phyloP scores from a whole-genome alignment of 2,888 invertebrate species.

The Crossocerus cetratus region DNA sequence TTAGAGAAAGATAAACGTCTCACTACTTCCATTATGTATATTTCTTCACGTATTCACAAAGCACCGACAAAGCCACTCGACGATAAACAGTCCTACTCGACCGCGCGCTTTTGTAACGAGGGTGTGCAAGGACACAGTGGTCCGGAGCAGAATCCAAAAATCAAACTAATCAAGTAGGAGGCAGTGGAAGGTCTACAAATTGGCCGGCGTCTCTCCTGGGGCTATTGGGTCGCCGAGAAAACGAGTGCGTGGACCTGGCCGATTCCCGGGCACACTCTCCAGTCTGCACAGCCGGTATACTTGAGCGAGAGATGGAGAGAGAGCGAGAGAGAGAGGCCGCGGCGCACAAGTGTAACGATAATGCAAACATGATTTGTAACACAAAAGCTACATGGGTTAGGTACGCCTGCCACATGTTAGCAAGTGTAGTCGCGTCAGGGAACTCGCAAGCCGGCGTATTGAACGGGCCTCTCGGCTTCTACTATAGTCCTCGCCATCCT shows the following conservation, averaged over 20 bases:
- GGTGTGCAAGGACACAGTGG: too few relatives aligned
- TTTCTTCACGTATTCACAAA: too few relatives aligned
- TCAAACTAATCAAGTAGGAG: slow-evolving; percentile 67
- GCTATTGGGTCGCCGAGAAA: slow-evolving; percentile 67
- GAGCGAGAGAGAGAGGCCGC: too few relatives aligned
- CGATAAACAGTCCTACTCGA: too few relatives aligned
- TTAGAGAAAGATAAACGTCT: too few relatives aligned
- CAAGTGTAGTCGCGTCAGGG: slow-evolving; percentile 47
- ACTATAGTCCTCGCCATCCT: slow-evolving; percentile 46
- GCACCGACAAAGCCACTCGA: too few relatives aligned
- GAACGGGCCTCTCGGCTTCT: slow-evolving; percentile 37
- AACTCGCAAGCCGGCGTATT: slow-evolving; percentile 51
- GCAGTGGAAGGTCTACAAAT: slow-evolving; percentile 63
- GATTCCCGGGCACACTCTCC: slow-evolving; percentile 24
- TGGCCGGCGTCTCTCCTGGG: slow-evolving; percentile 70
- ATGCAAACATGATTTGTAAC: slow-evolving; percentile 76
- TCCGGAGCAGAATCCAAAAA: slow-evolving; percentile 60
- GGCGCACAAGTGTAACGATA: slow-evolving; percentile 68
- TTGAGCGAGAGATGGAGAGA: too few relatives aligned
- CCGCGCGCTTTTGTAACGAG: too few relatives aligned
- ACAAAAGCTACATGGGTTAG: slow-evolving; percentile 72
- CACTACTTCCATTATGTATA: too few relatives aligned
- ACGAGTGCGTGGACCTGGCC: slow-evolving; percentile 52
- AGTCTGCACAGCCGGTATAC: not conserved
- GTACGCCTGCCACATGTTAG: slow-evolving; percentile 75